A percentile compares a stretch with the other conserved stretches of the same genome.
Conservation (phyloP, 2,888 invertebrate species). For the Metopia argyrocephala region DNA sequence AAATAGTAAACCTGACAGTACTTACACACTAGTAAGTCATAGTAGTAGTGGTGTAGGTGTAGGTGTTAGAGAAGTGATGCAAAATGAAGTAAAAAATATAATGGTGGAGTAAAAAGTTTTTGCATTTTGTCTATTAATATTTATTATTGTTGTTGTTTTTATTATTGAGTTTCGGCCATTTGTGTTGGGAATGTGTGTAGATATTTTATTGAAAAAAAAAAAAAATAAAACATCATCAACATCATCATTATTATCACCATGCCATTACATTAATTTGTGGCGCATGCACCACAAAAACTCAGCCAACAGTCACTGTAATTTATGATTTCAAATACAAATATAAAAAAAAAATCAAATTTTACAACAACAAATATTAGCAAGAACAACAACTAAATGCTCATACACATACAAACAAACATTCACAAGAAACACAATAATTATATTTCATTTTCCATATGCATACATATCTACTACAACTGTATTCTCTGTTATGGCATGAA, state of each 20-base stretch:
- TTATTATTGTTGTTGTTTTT: slow-evolving; percentile 27
- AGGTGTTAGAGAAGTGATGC: no score
- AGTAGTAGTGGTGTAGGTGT: neutral
- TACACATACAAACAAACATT: neutral
- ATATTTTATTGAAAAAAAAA: slow-evolving; percentile 28
- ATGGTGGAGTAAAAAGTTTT: no score
- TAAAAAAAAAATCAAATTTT: slow-evolving; percentile 20
- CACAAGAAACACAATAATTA: slow-evolving; percentile 3
- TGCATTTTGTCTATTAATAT: slow-evolving; percentile 11
- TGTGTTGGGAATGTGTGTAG: neutral
- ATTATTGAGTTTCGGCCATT: no score
- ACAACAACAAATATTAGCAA: slow-evolving; percentile 4
- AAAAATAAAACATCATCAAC: neutral
- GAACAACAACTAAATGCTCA: neutral
- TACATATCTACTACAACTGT: neutral
- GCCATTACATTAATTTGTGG: slow-evolving; percentile 46
- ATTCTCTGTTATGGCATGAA: no score
- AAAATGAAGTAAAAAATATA: neutral
- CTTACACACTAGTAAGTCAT: no score
- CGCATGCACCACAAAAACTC: slow-evolving; percentile 57
- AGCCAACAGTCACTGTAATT: slow-evolving; percentile 16
- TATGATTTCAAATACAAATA: neutral
- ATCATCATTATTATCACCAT: neutral
- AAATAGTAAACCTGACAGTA: neutral
- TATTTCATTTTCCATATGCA: neutral